A percentile compares a stretch with the other conserved stretches of the same genome.
Conservation (phyloP, 2,888 invertebrate species). For the Caenorhabditis sp. region DNA sequence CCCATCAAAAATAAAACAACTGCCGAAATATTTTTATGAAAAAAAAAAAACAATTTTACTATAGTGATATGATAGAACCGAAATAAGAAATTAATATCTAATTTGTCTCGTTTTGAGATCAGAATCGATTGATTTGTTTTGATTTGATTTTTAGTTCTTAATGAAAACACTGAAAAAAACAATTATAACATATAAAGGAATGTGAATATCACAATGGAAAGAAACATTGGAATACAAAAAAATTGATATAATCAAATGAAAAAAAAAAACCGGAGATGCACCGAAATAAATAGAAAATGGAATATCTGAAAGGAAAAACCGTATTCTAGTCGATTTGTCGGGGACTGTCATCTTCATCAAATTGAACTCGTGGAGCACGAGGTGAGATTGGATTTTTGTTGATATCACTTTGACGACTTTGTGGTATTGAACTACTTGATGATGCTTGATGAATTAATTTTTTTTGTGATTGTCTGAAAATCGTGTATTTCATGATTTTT, state of each 20-base stretch:
- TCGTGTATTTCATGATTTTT: not conserved
- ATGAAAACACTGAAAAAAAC: slow-evolving; percentile 3
- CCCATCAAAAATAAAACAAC: not conserved
- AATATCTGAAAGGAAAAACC: not conserved
- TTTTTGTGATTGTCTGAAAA: slow-evolving; percentile 25
- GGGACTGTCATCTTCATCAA: slow-evolving; percentile 68
- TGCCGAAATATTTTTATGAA: not conserved
- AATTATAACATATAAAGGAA: slow-evolving; percentile 8
- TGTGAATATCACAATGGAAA: slow-evolving; percentile 8
- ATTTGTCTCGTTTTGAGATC: slow-evolving; percentile 3
- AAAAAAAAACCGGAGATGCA: slow-evolving; percentile 2
- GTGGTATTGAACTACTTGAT: slow-evolving; percentile 48
- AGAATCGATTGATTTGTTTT: slow-evolving; percentile 4
- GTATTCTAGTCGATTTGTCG: slow-evolving; percentile 34
- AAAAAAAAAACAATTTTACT: slow-evolving; percentile 12
- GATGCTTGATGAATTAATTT: slow-evolving; percentile 52
- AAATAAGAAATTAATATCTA: slow-evolving; percentile 15
- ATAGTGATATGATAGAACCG: slow-evolving; percentile 26
- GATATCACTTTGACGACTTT: slow-evolving; percentile 13
- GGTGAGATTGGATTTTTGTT: slow-evolving; percentile 45
- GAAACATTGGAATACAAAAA: not conserved
- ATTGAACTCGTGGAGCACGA: slow-evolving; percentile 62
- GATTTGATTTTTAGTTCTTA: not conserved
- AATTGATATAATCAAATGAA: not conserved
- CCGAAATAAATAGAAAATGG: slow-evolving; percentile 5